A percentile compares a stretch with the other conserved stretches of the same genome.
phyloP scores from a whole-genome alignment of 1,140 invertebrate genomes.

The Branchinecta lynchi region DNA sequence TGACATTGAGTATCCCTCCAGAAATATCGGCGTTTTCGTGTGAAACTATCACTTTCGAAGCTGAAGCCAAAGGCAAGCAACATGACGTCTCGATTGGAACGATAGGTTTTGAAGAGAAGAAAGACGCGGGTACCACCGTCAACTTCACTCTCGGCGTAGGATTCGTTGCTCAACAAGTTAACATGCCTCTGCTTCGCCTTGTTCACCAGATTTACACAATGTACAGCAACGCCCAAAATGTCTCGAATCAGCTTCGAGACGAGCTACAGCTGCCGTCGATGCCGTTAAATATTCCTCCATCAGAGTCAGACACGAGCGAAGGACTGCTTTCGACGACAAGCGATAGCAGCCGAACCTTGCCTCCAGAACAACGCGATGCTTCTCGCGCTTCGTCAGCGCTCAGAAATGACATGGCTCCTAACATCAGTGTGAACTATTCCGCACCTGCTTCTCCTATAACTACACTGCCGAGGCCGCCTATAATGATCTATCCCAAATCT shows the following conservation, averaged over 20 bases:
- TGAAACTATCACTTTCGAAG: slow-evolving; percentile 70
- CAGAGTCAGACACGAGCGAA: background rate
- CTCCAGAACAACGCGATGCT: background rate
- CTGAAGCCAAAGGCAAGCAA: slow-evolving; percentile 73
- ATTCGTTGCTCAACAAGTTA: slow-evolving; percentile 78
- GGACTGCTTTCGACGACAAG: background rate
- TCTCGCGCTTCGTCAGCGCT: background rate
- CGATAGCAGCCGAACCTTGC: background rate
- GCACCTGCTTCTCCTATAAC: no score
- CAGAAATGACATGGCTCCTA: background rate
- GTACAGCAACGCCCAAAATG: slow-evolving; percentile 93
- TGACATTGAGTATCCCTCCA: slow-evolving; percentile 43
- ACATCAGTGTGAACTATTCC: background rate
- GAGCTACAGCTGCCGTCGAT: slow-evolving; percentile 35
- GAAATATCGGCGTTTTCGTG: slow-evolving; percentile 81
- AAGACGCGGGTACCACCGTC: slow-evolving; percentile 72
- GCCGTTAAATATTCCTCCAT: background rate
- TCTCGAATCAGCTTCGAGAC: slow-evolving; percentile 60
- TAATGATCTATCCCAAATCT: slow-evolving; percentile 50
- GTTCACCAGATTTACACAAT: slow-evolving; percentile 93
- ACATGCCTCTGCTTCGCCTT: slow-evolving; percentile 82
- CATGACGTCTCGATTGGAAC: slow-evolving; percentile 33
- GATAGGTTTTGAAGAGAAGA: slow-evolving; percentile 66
- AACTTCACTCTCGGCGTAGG: slow-evolving; percentile 72
- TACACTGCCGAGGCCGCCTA: background rate